Evolutionary conservation across 2,888 invertebrate species (phyloP), one percentile per base, ranked within the genome.

Genomic region (Pachliopta kotzebuea): DNA sequence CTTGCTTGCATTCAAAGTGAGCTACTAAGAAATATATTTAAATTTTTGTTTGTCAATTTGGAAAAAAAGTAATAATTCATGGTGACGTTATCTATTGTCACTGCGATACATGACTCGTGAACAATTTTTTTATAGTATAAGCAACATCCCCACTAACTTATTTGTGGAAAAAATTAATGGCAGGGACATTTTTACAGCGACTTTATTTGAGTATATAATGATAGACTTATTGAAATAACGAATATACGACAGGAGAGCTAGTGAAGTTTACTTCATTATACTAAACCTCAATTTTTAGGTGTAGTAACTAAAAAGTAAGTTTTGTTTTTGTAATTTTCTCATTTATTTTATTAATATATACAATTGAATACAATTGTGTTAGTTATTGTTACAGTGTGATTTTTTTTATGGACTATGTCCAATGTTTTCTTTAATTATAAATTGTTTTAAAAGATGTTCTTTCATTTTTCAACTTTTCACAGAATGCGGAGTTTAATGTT

Each of bases 401-500:
- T 24, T 14, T 11, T 24, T 24, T 24, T 24, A 6, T 4, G 18
- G 23, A 8, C 6, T 17, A 24, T 53, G 3, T 53, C 18, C 17
- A 7, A 53, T 23, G 21, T 21, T 18, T 11, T 20, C 14, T 56
- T 37, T 37, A 14, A 18, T 56, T 23, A 42, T 56, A 31, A 24
- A 53, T 53, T 53, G 6, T 24, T 24, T 24, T 17, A 7, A 29
- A 54, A 24, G 9, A 29, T n/a, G 18, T 8, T 55, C n/a, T 55
- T 55, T n/a, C 0, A n/a, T 3, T 14, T n/a, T n/a, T 24, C 9
- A 26, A 7, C 18, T 57, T 57, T 21, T 45, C n/a, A 8, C 60
- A 74, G 69, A 61, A 74, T 72, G 72, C 72, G 68, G 49, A 65
- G 59, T 23, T 49, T 69, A 26, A 61, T 60, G 17, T 24, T 60